phyloP scores from a whole-genome alignment of 2,113 vertebrate genomes.

The Ceuthmochares aereus region DNA sequence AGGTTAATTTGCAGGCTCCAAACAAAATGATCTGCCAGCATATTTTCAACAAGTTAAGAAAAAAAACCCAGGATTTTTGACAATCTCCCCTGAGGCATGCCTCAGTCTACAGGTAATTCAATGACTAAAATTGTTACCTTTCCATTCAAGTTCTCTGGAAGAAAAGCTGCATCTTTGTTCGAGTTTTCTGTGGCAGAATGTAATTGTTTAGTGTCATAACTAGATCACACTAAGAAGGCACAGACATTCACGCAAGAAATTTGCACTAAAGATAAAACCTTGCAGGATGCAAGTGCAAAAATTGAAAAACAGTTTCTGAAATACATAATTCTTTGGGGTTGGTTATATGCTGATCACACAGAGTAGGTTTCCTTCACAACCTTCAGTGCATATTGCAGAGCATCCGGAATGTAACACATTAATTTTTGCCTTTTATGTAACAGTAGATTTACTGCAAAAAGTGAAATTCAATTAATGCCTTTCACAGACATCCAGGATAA shows the following conservation, averaged over 20 bases:
- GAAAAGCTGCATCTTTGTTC: background rate
- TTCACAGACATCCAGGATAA: conserved; percentile 13
- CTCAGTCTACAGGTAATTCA: conserved; percentile 5
- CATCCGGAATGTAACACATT: background rate
- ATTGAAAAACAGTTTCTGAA: background rate
- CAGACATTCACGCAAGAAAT: background rate
- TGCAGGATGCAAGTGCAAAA: background rate
- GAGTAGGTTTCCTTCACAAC: background rate
- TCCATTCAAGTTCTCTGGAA: background rate
- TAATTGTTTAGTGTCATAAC: background rate
- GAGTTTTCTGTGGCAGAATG: background rate
- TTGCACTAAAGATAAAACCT: background rate
- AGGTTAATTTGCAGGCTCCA: background rate
- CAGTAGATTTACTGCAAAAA: conserved; percentile 39
- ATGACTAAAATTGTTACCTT: background rate
- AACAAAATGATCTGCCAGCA: background rate
- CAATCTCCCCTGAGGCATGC: background rate
- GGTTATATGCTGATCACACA: conserved; percentile 2
- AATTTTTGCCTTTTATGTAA: conserved; percentile 32
- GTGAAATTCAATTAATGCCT: conserved; percentile 40
- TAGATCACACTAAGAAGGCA: background rate
- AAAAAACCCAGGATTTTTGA: background rate
- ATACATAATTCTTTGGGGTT: background rate
- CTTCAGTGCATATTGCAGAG: background rate
- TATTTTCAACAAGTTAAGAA: background rate